Percentiles rank a stretch among this genome's conserved stretches.
phyloP scores from a whole-genome alignment of 2,797 vertebrate species.

The Anguilla marmorata region DNA sequence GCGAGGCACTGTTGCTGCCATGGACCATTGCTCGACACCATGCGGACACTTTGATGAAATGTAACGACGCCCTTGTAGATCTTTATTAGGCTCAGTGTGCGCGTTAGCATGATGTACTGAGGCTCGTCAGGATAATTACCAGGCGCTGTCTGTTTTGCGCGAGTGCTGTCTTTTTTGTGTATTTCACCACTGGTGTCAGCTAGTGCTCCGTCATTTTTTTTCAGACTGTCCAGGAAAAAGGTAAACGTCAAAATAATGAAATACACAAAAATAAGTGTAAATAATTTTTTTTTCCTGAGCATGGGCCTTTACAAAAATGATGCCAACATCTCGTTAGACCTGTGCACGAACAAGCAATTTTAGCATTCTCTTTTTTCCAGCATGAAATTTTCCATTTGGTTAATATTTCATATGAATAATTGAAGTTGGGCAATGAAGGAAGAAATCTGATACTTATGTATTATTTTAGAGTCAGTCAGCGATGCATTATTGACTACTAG shows the following conservation, averaged over 20 bases:
- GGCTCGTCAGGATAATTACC: background rate
- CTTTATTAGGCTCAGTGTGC: background rate
- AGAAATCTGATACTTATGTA: background rate
- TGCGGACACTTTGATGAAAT: background rate
- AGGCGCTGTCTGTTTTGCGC: background rate
- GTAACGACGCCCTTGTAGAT: background rate
- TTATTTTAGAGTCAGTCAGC: background rate
- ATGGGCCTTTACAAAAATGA: background rate
- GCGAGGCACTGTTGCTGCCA: background rate
- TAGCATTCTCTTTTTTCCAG: background rate
- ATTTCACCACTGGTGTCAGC: background rate
- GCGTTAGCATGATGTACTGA: background rate
- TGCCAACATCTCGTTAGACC: background rate
- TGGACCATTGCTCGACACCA: constrained; percentile 1
- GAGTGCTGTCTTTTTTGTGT: background rate
- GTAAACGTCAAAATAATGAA: background rate
- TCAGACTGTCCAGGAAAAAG: background rate
- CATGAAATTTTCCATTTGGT: background rate
- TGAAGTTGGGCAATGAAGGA: background rate
- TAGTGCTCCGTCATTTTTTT: background rate
- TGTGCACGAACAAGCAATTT: background rate
- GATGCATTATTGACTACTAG: background rate
- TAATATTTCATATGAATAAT: background rate
- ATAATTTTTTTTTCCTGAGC: background rate
- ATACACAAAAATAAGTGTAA: background rate